These are phyloP conservation scores for Sepiola atlantica DNA, from an alignment of 2,888 invertebrate species.

Conservation along the genomic window DNA sequence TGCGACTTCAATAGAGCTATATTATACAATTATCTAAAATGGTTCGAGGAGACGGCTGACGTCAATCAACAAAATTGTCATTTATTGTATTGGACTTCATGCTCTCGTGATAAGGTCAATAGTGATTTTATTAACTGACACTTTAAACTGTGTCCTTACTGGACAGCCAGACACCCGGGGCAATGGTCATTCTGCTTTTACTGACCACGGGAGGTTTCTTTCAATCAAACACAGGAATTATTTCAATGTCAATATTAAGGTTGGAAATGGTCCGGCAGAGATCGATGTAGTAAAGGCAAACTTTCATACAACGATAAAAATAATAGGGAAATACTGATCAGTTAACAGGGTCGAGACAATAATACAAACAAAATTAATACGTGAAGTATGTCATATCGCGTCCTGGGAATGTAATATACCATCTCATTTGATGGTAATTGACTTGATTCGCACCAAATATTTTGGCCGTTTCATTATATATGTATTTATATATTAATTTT, in stretches of 20 bases:
- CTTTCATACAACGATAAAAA: too few species aligned
- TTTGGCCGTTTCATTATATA: too few species aligned
- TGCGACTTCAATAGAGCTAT: background rate
- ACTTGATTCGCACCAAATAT: too few species aligned
- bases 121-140: background rate
- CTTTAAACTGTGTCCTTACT: background rate
- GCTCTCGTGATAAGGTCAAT: background rate
- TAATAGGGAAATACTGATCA: background rate
- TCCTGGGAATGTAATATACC: background rate
- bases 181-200: background rate
- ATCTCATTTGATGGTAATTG: background rate
- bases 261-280: background rate
- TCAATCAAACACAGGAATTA: background rate
- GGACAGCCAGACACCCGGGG: background rate
- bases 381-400: background rate
- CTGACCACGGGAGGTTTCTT: conserved; percentile 18
- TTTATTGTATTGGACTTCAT: background rate
- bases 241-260: background rate
- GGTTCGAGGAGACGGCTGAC: background rate
- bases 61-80: background rate
- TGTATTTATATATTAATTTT: too few species aligned
- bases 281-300: background rate
- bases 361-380: background rate
- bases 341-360: background rate
- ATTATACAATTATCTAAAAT: background rate